Base-by-base conservation (phyloP, 2,797 vertebrate genomes). In the Remorina albescens region DNA sequence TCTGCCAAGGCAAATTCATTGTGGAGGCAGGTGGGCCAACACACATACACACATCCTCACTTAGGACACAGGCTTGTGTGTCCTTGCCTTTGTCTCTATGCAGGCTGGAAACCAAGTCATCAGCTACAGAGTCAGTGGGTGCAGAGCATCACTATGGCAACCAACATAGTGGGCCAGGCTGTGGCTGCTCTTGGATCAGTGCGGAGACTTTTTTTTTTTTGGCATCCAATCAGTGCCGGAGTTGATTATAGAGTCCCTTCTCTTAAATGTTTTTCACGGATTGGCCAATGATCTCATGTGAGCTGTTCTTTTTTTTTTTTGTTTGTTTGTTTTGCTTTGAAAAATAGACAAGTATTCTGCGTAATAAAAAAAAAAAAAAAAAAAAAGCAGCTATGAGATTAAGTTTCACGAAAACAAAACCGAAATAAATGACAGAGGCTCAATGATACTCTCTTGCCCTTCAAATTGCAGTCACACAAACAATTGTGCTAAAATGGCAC, bases 41-140 rank as follows among this genome's bases (percentile, higher is more conserved):
- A 81, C 87, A 86, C 81, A 82, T 23, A 85, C 78, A 76, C 80
- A 87, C 83, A 88, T 79, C 85, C 87, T 84, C 76, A 80, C 74
- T 86, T 42, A 84, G 90, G 84, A 90, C 90, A 92, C 86, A 90
- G 87, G 84, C 88, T 86, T 88, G 86, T 91, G 89, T 89, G 92
- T 94, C 92, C 88, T 88, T 93, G 91, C 90, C 90, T 93, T 92
- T 92, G 91, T 92, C 83, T 91, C 89, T 85, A 67, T 88, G 89
- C 89, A 83, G 89, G 88, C 89, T 90, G 80, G 88, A 88, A 90
- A 89, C 88, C 81, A 82, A 89, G 86, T 88, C 86, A 67, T 88
- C 86, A 66, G 83, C 89, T 78, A 83, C 71, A 36, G 83, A 92
- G 91, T 92, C 89, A 90, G 89, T 87, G 82, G 88, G 87, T 51